Percentiles rank a stretch among this genome's conserved stretches.
phyloP scores from a whole-genome alignment of 92 coral and sea anemone genomes.

The Phenganax subtilis region DNA sequence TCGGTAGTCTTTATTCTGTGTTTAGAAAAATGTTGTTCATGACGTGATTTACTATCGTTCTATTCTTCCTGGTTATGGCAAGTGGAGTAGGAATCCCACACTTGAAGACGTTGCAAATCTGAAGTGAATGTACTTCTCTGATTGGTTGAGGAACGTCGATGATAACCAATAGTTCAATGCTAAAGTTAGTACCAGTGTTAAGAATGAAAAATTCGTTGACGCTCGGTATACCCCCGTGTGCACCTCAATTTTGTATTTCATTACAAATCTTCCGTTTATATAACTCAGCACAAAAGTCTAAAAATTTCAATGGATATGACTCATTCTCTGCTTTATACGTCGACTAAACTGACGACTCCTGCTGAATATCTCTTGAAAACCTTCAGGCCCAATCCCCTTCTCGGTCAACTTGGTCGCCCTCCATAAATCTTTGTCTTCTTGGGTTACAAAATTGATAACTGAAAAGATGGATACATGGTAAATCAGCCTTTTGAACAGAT shows the following conservation, averaged over 20 bases:
- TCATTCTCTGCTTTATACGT: conserved; percentile 54
- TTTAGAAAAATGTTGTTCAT: conserved; percentile 62
- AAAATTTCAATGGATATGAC: neutral
- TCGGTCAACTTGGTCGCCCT: conserved; percentile 62
- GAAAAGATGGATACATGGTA: neutral
- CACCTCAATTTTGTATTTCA: too few species aligned
- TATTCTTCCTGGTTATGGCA: conserved; percentile 93
- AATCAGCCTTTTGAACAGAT: neutral
- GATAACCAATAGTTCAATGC: neutral
- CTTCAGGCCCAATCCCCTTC: conserved; percentile 33
- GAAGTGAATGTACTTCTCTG: neutral
- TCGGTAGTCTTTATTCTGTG: neutral
- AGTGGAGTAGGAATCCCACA: conserved; percentile 92
- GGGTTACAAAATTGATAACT: conserved; percentile 79
- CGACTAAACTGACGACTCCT: conserved; percentile 84
- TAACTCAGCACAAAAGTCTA: neutral
- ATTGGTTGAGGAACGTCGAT: conserved; percentile 4
- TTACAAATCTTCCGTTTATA: too few species aligned
- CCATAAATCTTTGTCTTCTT: conserved; percentile 71
- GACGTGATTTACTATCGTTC: conserved; percentile 71
- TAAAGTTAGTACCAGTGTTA: neutral
- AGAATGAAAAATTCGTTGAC: too few species aligned
- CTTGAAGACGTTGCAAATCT: conserved; percentile 41
- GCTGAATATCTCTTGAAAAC: conserved; percentile 70
- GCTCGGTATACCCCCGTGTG: too few species aligned